These are phyloP conservation scores for Heliothis peltigera DNA, from an alignment of 2,888 invertebrate species.

Conservation along the genomic window DNA sequence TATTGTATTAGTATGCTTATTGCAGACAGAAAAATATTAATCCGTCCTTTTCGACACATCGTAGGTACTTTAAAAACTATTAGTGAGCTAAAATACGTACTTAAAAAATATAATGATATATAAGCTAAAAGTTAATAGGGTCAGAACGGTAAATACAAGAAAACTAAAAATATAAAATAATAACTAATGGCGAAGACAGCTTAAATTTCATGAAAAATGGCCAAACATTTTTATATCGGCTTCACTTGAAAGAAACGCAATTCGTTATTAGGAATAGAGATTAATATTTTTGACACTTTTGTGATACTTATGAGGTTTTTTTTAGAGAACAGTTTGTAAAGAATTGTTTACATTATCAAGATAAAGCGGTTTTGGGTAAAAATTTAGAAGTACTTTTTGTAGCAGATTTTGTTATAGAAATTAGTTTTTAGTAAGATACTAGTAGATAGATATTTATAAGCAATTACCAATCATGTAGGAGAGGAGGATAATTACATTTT, in stretches of 20 bases:
- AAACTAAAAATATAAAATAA: slow-evolving; percentile 58
- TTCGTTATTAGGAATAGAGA: slow-evolving; percentile 55
- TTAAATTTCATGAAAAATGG: slow-evolving; percentile 56
- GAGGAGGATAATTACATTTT: too few species aligned
- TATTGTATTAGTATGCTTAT: not conserved
- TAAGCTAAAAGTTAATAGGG: slow-evolving; percentile 56
- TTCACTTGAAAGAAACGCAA: slow-evolving; percentile 52
- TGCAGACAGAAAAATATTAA: slow-evolving; percentile 23
- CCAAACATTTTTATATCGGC: slow-evolving; percentile 58
- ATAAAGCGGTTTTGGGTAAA: slow-evolving; percentile 12
- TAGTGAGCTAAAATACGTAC: slow-evolving; percentile 41
- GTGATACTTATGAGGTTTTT: slow-evolving; percentile 14
- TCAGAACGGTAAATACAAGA: slow-evolving; percentile 61
- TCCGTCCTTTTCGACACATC: slow-evolving; percentile 43
- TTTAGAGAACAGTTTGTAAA: slow-evolving; percentile 24
- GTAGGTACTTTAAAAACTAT: slow-evolving; percentile 59
- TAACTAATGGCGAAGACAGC: slow-evolving; percentile 62
- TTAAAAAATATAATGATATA: slow-evolving; percentile 52
- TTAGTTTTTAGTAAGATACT: too few species aligned
- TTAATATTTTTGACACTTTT: slow-evolving; percentile 61
- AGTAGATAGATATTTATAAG: too few species aligned
- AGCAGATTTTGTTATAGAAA: not conserved
- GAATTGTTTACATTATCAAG: slow-evolving; percentile 36
- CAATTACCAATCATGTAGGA: too few species aligned
- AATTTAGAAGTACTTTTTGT: not conserved